Percentiles rank a stretch among this genome's conserved stretches.
phyloP scores from a whole-genome alignment of 2,113 vertebrate genomes.

The Periophthalmodon schlosseri region DNA sequence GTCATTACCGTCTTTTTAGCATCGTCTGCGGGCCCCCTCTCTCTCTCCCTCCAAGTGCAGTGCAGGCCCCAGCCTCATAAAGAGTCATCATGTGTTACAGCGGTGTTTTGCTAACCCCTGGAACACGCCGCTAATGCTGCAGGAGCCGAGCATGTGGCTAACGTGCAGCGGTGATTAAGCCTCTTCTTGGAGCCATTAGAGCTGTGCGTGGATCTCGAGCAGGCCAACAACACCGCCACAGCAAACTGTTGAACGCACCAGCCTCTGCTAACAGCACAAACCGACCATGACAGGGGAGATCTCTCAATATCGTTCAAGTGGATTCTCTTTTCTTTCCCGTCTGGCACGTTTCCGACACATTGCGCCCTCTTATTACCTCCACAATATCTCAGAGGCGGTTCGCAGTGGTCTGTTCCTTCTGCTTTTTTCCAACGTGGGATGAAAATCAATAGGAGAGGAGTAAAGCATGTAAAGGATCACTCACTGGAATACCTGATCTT shows the following conservation, averaged over 20 bases:
- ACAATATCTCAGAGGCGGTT: slow-evolving; percentile 55
- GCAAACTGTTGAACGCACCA: slow-evolving; percentile 64
- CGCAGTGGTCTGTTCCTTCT: slow-evolving; percentile 28
- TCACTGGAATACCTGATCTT: slow-evolving; percentile 76
- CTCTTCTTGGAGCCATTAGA: slow-evolving; percentile 74
- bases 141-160: slow-evolving; percentile 78
- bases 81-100: slow-evolving; percentile 98
- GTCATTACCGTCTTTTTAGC: slow-evolving; percentile 99
- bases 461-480: slow-evolving; percentile 73
- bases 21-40: slow-evolving; percentile 95
- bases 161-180: slow-evolving; percentile 78
- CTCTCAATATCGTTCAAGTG: slow-evolving; percentile 27
- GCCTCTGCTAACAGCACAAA: slow-evolving; percentile 36
- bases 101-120: slow-evolving; percentile 82
- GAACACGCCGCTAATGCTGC: slow-evolving; percentile 66
- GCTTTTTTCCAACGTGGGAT: slow-evolving; percentile 47
- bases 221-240: slow-evolving; percentile 64
- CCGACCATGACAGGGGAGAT: slow-evolving; percentile 35
- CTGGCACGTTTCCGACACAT: slow-evolving; percentile 51
- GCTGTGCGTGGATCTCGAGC: slow-evolving; percentile 61
- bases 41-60: slow-evolving; percentile 65
- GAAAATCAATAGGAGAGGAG: slow-evolving; percentile 71
- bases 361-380: slow-evolving; percentile 62
- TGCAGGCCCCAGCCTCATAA: slow-evolving; percentile 96
- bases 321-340: slow-evolving; percentile 42